Base-by-base conservation (phyloP, 2,113 vertebrate genomes). In the Hipposideros armiger region DNA sequence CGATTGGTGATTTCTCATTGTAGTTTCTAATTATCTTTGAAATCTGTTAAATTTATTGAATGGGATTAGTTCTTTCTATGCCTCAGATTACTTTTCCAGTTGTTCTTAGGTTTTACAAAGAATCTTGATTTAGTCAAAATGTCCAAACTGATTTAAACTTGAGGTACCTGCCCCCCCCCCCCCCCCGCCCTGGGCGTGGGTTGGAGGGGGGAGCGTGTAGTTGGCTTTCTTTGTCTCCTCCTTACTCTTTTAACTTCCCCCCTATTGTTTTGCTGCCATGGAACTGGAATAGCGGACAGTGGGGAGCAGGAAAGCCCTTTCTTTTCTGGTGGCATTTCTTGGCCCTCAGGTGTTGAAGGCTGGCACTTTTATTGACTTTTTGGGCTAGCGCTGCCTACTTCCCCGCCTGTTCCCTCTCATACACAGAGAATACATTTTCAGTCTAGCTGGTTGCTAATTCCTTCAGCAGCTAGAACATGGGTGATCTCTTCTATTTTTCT, bases 51-150 rank as follows among this genome's bases (percentile, higher is more conserved):
- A 30, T 87, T 84, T 76, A 52, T 70, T 50, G 69, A 81, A 54
- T 20, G 52, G 52, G 58, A 66, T 60, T 70, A 70, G 30, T 54
- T 87, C 73, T 87, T 87, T 32, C 52, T 77, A 6, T 64, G 8
- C 54, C 20, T 24, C 42, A 62, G n/a, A 47, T 76, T 60, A 26
- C 58, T 90, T 74, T 72, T 87, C 32, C 82, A 62, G 87, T 85
- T 84, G 11, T 17, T 78, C 26, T 89, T 66, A 22, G 42, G 67
- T 83, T 15, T 83, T 74, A 54, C 4, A 40, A 73, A 73, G n/a
- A 22, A 52, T 95, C 47, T 84, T 36, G 47, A 67, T 52, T 86
- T 70, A 52, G 11, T 78, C 36, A 83, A 90, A 96, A 52, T 52
- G 17, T 66, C 47, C 60, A 72, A 83, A 77, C 10, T 70, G 26